Conservation (phyloP, 2,113 vertebrate genomes). For the Aldabrachelys gigantea region DNA sequence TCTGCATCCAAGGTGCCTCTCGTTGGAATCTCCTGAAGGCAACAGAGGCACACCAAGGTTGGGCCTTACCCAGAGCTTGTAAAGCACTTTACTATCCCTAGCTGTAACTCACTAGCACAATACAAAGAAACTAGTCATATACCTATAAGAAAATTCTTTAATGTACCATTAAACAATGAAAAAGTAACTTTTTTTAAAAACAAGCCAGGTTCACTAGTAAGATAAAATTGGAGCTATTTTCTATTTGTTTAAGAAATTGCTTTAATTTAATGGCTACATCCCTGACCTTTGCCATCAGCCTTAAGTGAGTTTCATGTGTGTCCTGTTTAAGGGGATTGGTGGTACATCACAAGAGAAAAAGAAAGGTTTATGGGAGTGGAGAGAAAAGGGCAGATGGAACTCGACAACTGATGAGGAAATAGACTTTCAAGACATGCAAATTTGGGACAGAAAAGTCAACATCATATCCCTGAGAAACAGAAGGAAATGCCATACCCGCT, state of each 20-base stretch:
- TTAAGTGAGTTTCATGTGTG: background rate
- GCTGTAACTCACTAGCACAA: background rate
- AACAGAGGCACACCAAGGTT: background rate
- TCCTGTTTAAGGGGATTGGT: background rate
- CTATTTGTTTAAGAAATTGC: background rate
- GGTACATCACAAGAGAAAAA: background rate
- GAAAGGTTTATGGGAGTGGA: background rate
- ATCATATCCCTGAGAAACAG: constrained; percentile 24
- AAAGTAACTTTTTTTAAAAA: background rate
- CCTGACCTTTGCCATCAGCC: background rate
- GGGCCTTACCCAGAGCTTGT: background rate
- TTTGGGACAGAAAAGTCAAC: background rate
- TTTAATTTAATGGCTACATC: background rate
- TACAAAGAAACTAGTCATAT: background rate
- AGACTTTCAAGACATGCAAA: background rate
- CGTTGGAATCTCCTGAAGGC: background rate
- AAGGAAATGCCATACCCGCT: constrained; percentile 23
- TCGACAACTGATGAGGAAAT: constrained; percentile 16
- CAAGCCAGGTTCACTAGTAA: background rate
- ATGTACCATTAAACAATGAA: background rate
- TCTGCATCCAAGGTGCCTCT: background rate
- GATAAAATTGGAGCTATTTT: background rate
- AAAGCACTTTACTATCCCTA: background rate
- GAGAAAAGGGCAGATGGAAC: constrained; percentile 25
- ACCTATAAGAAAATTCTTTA: background rate